Evolutionary conservation across 2,113 vertebrate species (phyloP).

Genomic region (Nerophis ophidion): DNA sequence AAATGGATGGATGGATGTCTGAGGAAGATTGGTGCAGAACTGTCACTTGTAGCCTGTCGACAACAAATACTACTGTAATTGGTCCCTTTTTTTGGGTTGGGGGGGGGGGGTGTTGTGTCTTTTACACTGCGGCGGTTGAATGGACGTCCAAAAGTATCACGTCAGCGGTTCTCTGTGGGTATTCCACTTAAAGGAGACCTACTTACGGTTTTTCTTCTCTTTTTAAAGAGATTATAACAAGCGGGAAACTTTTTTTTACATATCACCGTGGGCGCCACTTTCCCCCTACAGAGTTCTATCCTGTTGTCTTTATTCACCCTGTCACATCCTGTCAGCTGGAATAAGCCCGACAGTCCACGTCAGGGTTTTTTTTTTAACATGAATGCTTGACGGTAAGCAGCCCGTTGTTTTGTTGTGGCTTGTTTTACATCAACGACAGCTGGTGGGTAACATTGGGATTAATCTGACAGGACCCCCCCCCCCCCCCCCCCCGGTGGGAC

Average conservation of each 20-base stretch:
- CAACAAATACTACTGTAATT: too few species aligned
- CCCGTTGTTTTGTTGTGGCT: constrained; percentile 34
- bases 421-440: constrained; percentile 19
- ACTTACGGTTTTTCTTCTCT: constrained; percentile 34
- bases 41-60: too few species aligned
- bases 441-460: constrained; percentile 38
- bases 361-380: constrained; percentile 38
- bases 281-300: constrained; percentile 35
- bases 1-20: too few species aligned
- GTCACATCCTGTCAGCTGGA: constrained; percentile 43
- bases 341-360: constrained; percentile 40
- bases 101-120: too few species aligned
- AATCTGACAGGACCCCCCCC: constrained; percentile 47
- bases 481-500: constrained; percentile 33
- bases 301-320: constrained; percentile 50
- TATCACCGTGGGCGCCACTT: constrained; percentile 38
- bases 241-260: constrained; percentile 46
- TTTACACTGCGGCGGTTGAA: too few species aligned
- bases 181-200: constrained; percentile 43
- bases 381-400: constrained; percentile 37
- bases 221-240: constrained; percentile 39
- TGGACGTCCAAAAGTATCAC: not conserved
- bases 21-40: too few species aligned
- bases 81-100: too few species aligned
- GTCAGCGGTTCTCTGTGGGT: constrained; percentile 29